These are phyloP conservation scores for Plecotus auritus DNA, from an alignment of 2,113 vertebrate species.

Conservation along the genomic window DNA sequence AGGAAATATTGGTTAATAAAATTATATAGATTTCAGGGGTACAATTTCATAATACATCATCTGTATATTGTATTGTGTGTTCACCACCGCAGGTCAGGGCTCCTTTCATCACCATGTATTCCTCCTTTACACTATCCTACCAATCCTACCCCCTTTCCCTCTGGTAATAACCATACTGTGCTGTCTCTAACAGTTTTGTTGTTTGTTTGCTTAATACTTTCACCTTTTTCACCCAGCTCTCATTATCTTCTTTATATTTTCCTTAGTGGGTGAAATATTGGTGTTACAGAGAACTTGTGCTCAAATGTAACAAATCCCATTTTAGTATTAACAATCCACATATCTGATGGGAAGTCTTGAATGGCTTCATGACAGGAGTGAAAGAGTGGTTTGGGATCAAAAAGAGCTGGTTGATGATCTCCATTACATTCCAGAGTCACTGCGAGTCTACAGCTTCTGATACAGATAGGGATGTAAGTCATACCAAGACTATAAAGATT, in stretches of 20 bases:
- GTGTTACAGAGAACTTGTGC: neutral
- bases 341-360: neutral
- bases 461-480: rapidly evolving
- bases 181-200: neutral
- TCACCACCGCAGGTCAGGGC: neutral
- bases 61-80: neutral
- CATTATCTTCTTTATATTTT: neutral
- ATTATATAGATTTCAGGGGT: neutral
- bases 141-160: neutral
- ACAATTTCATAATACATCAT: neutral
- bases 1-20: neutral
- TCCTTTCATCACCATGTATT: neutral
- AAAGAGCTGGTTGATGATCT: neutral
- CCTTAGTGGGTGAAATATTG: neutral
- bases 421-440: neutral
- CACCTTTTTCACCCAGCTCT: neutral
- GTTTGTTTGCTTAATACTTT: neutral
- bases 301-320: neutral
- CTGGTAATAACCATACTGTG: neutral
- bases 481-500: neutral
- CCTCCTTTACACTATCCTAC: neutral
- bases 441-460: neutral
- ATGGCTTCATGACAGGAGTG: neutral
- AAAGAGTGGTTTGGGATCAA: neutral
- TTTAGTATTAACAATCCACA: neutral